Evolutionary conservation across 2,113 vertebrate genomes (phyloP).

Genomic region (Perca fluviatilis): DNA sequence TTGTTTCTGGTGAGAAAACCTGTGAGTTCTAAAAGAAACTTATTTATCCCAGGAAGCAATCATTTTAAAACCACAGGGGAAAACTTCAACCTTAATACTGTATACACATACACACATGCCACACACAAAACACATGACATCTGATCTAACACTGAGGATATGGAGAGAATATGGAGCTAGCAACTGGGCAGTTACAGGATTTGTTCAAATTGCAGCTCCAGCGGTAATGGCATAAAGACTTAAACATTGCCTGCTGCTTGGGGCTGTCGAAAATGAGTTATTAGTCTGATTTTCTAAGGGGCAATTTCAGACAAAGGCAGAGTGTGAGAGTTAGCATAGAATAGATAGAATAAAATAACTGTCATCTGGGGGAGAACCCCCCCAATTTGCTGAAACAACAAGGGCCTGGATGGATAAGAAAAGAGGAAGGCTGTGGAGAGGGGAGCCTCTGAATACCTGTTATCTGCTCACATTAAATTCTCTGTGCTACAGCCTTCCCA

Average conservation of each 20-base stretch:
- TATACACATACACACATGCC: slow-evolving; percentile 15
- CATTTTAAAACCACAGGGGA: not conserved
- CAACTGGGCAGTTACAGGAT: slow-evolving; percentile 60
- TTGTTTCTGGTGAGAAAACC: not conserved
- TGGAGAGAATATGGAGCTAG: slow-evolving; percentile 34
- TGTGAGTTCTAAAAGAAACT: slow-evolving; percentile 3
- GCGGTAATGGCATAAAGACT: slow-evolving; percentile 71
- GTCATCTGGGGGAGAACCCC: slow-evolving; percentile 45
- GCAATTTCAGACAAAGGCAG: slow-evolving; percentile 73
- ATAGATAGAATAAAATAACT: slow-evolving; percentile 57
- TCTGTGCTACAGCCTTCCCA: not conserved
- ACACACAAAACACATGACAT: slow-evolving; percentile 30
- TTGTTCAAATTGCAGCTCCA: slow-evolving; percentile 63
- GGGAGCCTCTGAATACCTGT: slow-evolving; percentile 32
- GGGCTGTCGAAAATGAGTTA: slow-evolving; percentile 77
- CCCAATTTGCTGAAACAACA: slow-evolving; percentile 53
- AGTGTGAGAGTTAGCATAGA: slow-evolving; percentile 38
- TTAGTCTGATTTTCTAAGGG: slow-evolving; percentile 76
- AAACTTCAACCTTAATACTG: not conserved
- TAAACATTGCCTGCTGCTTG: slow-evolving; percentile 73
- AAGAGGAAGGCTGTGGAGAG: not conserved
- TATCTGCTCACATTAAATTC: slow-evolving; percentile 21
- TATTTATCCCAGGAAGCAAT: not conserved
- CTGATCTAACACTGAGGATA: slow-evolving; percentile 39
- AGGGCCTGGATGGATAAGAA: slow-evolving; percentile 18